A percentile compares a stretch with the other conserved stretches of the same genome.
phyloP scores from a whole-genome alignment of 1,140 invertebrate species.

The Aphis craccivora region DNA sequence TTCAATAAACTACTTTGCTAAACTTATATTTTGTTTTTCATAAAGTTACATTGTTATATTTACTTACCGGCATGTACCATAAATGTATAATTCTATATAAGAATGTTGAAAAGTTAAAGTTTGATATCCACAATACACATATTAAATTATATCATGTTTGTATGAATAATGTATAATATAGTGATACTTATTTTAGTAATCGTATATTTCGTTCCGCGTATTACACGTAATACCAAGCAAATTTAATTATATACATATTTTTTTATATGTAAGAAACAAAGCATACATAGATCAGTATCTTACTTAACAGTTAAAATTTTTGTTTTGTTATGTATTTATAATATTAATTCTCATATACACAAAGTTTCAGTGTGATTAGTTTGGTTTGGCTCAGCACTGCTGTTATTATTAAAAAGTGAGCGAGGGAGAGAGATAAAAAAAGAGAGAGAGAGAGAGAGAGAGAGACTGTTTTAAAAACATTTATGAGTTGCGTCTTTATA shows the following conservation, averaged over 20 bases:
- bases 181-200: too few relatives aligned
- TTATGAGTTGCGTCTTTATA: not conserved
- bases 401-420: not conserved
- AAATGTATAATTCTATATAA: not conserved
- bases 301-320: too few relatives aligned
- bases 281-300: too few relatives aligned
- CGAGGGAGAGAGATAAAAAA: too few relatives aligned
- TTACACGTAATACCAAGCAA: too few relatives aligned
- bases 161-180: too few relatives aligned
- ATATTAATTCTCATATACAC: not conserved
- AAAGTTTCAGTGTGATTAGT: not conserved
- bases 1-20: not conserved
- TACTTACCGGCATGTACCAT: not conserved
- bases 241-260: too few relatives aligned
- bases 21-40: not conserved
- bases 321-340: not conserved
- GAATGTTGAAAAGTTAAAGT: not conserved
- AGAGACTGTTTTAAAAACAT: not conserved
- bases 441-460: not conserved
- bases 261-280: too few relatives aligned
- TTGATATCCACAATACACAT: not conserved
- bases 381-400: not conserved
- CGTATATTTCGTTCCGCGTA: too few relatives aligned
- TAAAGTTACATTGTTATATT: not conserved
- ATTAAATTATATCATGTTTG: too few relatives aligned